Base-by-base conservation (phyloP, 2,888 invertebrate genomes). In the Halocaridina rubra region DNA sequence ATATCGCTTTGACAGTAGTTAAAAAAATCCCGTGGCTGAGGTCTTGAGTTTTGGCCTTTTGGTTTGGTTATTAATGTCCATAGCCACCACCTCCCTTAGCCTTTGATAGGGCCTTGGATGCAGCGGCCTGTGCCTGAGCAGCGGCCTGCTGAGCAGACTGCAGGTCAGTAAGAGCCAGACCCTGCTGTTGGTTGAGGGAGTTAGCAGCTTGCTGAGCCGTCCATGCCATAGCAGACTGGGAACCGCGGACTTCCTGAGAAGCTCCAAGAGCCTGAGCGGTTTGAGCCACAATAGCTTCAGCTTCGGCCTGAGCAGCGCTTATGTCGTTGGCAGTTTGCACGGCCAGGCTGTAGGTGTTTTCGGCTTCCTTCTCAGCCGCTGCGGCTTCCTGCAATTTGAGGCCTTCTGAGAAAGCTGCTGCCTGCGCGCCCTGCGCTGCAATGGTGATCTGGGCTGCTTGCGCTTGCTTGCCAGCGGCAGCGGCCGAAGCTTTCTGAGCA, bases 401-500 rank as follows among this genome's bases (percentile, higher is more conserved):
- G 2, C 69, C 67, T 57, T 85, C 85, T 2, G 85, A 80, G 46
- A 75, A 85, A n/a, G 85, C 85, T n/a, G 85, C 85, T 8, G 85
- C 85, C 29, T 85, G 85, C 19, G 85, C 85, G 5, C 85, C 85
- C 61, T 85, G 85, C 4, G 77, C 81, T n/a, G 85, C 85, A 46
- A 80, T 80, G 30, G 85, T 81, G 19, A 85, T 71, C 46, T 85
- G 81, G 19, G 85, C 85, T 13, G 85, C 85, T 46, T 81, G 59
- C 8, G 85, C 76, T 53, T 85, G 80, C 64, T 77, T 80, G 10
- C 69, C 69, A 7, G 80, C 80, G 10, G 85, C 80, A 29, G 85
- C 85, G n/a, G 85, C 77, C 30, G 69, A 39, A 2, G 85, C 85
- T 19, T 76, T 85, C 53, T 85, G 85, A 1, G 85, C 67, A 22